Evolutionary conservation across 1,140 invertebrate genomes (phyloP), one percentile per base, ranked within the genome.

Genomic region (Drosophila lini): DNA sequence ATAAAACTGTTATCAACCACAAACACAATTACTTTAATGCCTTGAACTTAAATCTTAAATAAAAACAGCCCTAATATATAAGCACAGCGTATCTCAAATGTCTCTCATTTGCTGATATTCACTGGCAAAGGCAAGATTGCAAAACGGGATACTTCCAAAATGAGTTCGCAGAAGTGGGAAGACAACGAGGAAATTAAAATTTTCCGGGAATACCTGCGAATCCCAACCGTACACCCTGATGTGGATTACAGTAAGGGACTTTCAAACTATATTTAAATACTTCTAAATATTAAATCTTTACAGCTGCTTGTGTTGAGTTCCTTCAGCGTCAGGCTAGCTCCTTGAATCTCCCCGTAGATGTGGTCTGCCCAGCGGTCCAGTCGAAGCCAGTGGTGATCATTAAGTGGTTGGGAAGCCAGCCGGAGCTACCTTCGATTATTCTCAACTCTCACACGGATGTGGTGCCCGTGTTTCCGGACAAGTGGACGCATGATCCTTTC

Each of bases 371-470:
- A 3, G 67, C 63, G 0, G 62, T 68, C 1, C 92, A 94, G 9
- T 93, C 93, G 4, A 96, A 95, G 84, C 96, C 96, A 3, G 93
- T 97, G 32, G 93, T 97, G 34, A 91, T 97, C 38, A 94, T 98
- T 80, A 96, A 96, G 65, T 96, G 96, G 95, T 68, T 91, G 64
- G 97, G 97, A 65, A 93, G 78, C 2, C 93, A 97, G 45, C 95
- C 96, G 0, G 78, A 92, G 15, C 91, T 96, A 45, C 94, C 95
- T 3, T 93, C 95, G 0, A 93, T 98, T 50, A 81, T 97, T n/a
- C 93, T 98, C 0, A 97, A 97, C 90, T 97, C 96, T 44, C 97
- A 98, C 81, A 97, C 95, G 93, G 97, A 98, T 93, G 97, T 98
- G 40, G 97, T 98, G 3, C 96, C 97, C 16, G 96, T 97, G 1